phyloP scores from a whole-genome alignment of 2,797 vertebrate genomes.

The Erpetoichthys calabaricus region DNA sequence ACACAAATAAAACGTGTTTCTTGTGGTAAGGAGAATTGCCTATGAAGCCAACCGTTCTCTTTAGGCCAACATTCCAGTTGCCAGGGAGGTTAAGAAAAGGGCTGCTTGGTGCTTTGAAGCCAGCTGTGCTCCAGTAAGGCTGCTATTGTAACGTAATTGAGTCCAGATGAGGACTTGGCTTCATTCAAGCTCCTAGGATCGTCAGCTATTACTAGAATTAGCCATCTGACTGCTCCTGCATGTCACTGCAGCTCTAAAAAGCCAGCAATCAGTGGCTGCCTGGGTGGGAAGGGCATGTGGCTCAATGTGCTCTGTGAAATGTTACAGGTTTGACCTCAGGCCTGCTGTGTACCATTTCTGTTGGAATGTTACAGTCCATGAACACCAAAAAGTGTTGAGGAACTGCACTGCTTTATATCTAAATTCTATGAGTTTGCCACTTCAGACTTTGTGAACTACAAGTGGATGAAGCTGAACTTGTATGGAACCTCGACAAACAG shows the following conservation, averaged over 20 bases:
- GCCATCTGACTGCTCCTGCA: background rate
- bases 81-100: conserved; percentile 4
- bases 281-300: background rate
- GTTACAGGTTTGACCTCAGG: too few species aligned
- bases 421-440: too few species aligned
- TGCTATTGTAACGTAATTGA: conserved; percentile 12
- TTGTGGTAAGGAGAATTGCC: conserved; percentile 6
- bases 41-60: conserved; percentile 2
- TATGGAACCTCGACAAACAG: too few species aligned
- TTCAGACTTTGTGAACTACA: too few species aligned
- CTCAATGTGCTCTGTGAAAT: background rate
- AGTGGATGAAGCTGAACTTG: too few species aligned
- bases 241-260: background rate
- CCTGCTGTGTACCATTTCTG: too few species aligned
- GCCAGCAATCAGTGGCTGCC: conserved; percentile 1
- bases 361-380: too few species aligned
- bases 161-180: conserved; percentile 7
- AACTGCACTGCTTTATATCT: too few species aligned
- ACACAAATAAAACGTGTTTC: background rate
- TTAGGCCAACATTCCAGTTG: background rate
- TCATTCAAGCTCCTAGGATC: conserved; percentile 6
- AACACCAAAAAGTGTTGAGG: too few species aligned
- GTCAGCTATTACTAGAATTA: conserved; percentile 4
- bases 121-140: conserved; percentile 10
- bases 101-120: conserved; percentile 8